These are phyloP conservation scores for Cephus rjabovi DNA, from an alignment of 2,888 invertebrate species.

Conservation along the genomic window DNA sequence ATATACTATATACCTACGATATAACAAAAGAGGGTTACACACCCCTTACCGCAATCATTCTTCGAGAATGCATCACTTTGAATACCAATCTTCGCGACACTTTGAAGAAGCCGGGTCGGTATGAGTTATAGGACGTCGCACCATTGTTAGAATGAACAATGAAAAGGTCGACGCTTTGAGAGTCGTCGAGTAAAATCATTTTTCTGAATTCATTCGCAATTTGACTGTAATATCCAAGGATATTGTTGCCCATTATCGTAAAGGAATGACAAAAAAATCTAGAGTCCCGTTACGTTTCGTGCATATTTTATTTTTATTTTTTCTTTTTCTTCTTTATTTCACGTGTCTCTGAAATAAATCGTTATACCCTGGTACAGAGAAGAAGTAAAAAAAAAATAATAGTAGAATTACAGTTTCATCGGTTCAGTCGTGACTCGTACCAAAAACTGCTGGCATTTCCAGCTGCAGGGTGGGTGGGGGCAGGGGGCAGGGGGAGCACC, in stretches of 20 bases:
- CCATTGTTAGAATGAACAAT: conserved; percentile 5
- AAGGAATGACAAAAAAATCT: neutral
- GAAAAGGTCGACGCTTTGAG: conserved; percentile 12
- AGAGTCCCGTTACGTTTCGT: neutral
- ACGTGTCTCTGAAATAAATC: neutral
- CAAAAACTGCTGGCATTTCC: conserved; percentile 38
- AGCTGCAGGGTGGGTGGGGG: conserved; percentile 19
- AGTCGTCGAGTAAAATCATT: neutral
- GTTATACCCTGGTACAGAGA: neutral
- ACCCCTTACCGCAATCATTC: neutral
- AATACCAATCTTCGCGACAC: neutral
- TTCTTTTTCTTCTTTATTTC: neutral
- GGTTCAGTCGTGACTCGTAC: conserved; percentile 9
- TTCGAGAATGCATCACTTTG: neutral
- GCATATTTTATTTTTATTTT: neutral
- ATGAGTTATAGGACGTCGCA: neutral
- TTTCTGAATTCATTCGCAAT: neutral
- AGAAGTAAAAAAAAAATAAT: neutral
- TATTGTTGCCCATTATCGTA: too few species aligned
- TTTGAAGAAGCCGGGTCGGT: neutral
- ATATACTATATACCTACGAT: too few species aligned
- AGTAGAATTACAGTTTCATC: conserved; percentile 2
- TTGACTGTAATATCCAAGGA: neutral
- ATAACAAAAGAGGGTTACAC: too few species aligned
- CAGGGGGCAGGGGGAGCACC: neutral